Percentiles rank a stretch among this genome's conserved stretches.
Conservation (phyloP, 2,113 vertebrate species). For the Papio anubis region DNA sequence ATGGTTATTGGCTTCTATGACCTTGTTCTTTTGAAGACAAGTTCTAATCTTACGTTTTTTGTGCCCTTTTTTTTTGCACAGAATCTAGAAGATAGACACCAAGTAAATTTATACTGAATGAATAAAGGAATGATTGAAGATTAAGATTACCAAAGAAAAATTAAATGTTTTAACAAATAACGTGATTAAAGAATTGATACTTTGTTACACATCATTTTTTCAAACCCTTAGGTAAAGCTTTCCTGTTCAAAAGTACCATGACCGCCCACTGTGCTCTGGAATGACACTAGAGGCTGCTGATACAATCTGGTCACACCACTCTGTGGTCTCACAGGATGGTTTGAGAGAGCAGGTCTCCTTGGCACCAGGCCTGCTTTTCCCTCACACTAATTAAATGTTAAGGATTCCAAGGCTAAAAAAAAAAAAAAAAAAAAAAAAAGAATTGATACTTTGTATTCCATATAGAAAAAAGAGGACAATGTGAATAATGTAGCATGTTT, state of each 20-base stretch:
- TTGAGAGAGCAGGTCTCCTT: not conserved
- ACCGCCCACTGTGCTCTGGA: not conserved
- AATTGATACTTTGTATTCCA: not conserved
- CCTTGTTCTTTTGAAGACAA: not conserved
- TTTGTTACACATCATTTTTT: not conserved
- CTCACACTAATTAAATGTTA: not conserved
- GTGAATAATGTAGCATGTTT: not conserved
- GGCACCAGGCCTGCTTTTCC: not conserved
- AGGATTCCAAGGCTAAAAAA: not conserved
- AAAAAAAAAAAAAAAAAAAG: not conserved
- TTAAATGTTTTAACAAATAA: not conserved
- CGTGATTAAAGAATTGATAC: not conserved
- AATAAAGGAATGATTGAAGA: not conserved
- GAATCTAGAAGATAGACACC: not conserved
- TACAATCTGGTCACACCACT: not conserved
- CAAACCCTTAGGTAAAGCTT: not conserved
- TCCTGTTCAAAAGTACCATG: not conserved
- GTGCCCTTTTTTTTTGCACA: not conserved
- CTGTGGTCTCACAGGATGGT: not conserved
- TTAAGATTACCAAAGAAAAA: conserved; percentile 8
- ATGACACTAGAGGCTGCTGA: not conserved
- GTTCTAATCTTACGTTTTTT: not conserved
- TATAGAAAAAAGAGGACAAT: not conserved
- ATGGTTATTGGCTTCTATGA: not conserved
- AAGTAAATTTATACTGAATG: not conserved